phyloP scores from a whole-genome alignment of 2,113 vertebrate genomes.

The Thryonomys swinderianus region DNA sequence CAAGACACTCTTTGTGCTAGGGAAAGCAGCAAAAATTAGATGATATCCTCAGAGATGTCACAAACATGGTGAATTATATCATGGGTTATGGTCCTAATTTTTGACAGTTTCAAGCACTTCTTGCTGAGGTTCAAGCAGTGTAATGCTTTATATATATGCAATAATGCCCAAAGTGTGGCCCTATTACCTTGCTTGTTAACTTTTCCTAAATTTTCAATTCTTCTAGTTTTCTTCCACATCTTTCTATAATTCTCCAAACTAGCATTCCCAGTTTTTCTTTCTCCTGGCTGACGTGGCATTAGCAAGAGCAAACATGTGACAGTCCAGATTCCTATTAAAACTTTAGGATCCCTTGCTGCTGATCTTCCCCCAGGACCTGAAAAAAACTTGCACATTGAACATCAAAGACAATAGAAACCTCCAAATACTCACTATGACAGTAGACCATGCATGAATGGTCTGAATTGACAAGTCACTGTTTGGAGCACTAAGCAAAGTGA shows the following conservation, averaged over 20 bases:
- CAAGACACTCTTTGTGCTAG: too few species aligned
- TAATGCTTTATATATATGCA: too few species aligned
- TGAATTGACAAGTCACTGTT: not conserved
- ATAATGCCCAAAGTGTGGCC: not conserved
- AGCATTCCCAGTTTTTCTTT: not conserved
- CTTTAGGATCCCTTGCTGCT: slow-evolving; percentile 23
- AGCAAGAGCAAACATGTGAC: slow-evolving; percentile 24
- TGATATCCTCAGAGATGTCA: too few species aligned
- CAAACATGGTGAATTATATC: too few species aligned
- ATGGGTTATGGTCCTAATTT: too few species aligned
- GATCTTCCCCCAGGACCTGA: not conserved
- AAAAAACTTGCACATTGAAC: not conserved
- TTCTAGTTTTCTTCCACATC: slow-evolving; percentile 36
- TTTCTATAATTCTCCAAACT: not conserved
- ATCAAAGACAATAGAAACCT: not conserved
- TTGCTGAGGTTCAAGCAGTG: too few species aligned
- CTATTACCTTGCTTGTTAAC: not conserved
- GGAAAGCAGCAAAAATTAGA: too few species aligned
- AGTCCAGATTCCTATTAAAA: not conserved
- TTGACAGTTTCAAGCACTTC: too few species aligned
- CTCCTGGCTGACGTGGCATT: not conserved
- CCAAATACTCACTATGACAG: slow-evolving; percentile 24
- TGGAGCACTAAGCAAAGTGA: not conserved
- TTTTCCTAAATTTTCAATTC: not conserved
- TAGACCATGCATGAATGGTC: not conserved